Evolutionary conservation across 2,113 vertebrate species (phyloP).

Genomic region (Acrocephalus arundinaceus): DNA sequence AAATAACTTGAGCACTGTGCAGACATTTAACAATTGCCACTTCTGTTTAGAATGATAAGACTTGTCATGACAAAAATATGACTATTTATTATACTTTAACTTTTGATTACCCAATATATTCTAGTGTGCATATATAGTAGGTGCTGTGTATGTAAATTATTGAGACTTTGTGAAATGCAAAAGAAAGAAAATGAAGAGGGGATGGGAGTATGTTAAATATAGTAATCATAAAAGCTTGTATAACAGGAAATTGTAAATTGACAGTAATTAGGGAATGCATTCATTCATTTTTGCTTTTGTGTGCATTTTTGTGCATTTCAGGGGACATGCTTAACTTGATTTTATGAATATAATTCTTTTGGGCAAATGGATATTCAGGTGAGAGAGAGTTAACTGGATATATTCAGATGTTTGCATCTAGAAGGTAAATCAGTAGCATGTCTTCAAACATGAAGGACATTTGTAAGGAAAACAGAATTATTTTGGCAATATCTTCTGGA

Average conservation of each 20-base stretch:
- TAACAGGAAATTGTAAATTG: constrained; percentile 6
- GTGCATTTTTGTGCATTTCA: constrained; percentile 1
- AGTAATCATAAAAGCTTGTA: constrained; percentile 1
- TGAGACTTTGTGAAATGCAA: background rate
- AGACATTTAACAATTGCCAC: background rate
- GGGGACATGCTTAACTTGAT: background rate
- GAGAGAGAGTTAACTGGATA: background rate
- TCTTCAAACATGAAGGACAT: background rate
- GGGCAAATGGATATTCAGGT: background rate
- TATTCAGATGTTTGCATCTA: background rate
- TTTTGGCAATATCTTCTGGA: background rate
- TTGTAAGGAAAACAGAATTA: background rate
- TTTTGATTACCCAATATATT: background rate
- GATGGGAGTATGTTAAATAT: background rate
- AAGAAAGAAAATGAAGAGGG: background rate
- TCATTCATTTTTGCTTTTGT: constrained; percentile 16
- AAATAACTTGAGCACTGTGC: background rate
- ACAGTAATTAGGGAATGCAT: background rate
- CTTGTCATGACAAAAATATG: background rate
- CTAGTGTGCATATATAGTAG: background rate
- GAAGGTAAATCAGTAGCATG: background rate
- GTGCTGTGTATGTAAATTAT: background rate
- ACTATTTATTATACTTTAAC: background rate
- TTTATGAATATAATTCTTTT: background rate
- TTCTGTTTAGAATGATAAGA: background rate